These are phyloP conservation scores for Carettochelys insculpta DNA, from an alignment of 2,113 vertebrate genomes.

Conservation along the genomic window DNA sequence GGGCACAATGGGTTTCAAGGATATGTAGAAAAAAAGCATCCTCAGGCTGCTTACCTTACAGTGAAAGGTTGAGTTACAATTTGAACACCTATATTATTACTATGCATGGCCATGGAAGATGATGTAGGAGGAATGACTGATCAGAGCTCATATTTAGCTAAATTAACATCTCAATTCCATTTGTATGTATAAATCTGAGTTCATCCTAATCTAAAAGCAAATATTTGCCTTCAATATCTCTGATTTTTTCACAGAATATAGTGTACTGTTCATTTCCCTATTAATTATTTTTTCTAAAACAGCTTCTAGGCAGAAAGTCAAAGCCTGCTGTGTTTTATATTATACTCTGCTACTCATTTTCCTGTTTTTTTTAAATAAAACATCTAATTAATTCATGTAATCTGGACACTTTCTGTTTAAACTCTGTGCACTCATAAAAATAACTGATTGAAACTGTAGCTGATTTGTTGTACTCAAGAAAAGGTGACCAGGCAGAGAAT, in stretches of 20 bases:
- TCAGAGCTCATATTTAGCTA: constrained; percentile 71
- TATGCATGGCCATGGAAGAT: constrained; percentile 61
- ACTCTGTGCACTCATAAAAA: constrained; percentile 66
- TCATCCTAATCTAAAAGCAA: constrained; percentile 74
- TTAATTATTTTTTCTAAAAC: constrained; percentile 79
- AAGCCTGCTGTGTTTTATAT: constrained; percentile 79
- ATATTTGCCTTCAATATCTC: constrained; percentile 75
- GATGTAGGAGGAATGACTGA: constrained; percentile 61
- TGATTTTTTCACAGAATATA: constrained; percentile 77
- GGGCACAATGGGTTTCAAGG: constrained; percentile 65
- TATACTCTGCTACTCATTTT: constrained; percentile 75
- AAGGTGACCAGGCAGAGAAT: constrained; percentile 44
- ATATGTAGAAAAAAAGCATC: constrained; percentile 64
- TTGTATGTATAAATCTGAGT: constrained; percentile 66
- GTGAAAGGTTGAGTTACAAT: constrained; percentile 58
- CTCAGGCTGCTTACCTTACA: constrained; percentile 53
- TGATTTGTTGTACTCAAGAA: constrained; percentile 62
- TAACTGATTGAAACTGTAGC: constrained; percentile 61
- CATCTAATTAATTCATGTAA: constrained; percentile 79
- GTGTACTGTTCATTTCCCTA: constrained; percentile 73
- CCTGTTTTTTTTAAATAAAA: constrained; percentile 67
- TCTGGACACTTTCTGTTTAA: constrained; percentile 72
- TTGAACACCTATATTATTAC: constrained; percentile 50
- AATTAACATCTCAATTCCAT: constrained; percentile 70
- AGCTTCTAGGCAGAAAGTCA: constrained; percentile 78